Evolutionary conservation across 2,888 invertebrate genomes (phyloP), one percentile per base, ranked within the genome.

Genomic region (Dicyrtomina minuta): DNA sequence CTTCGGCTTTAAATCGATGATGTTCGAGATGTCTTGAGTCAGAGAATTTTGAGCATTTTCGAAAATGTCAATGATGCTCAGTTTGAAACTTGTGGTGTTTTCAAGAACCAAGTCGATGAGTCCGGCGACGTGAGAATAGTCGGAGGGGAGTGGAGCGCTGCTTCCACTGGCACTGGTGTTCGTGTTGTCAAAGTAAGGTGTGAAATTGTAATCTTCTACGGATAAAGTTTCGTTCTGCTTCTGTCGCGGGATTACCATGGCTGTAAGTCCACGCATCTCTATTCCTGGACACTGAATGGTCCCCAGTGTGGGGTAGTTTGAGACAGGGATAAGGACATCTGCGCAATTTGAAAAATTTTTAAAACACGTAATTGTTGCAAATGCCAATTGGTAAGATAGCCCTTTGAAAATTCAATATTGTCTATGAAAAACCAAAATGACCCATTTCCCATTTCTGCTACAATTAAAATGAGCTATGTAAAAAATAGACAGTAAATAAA

Each of bases 191-290:
- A 66, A 66, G 55, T 69, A 72, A 1, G 72, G 72, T 1, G 62
- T 66, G 49, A 69, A 72, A n/a, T 55, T 64, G 33, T 53, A 65
- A 27, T 66, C 69, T 65, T 72, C 72, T 1, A 72, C 20, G 0
- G 65, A 60, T 10, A 65, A 56, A 2, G 49, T 62, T 8, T 68
- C 68, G 5, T 51, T 43, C 43, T 68, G 62, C 1, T 39, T 33
- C 24, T 60, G 59, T 75, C 88, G 85, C 0, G 90, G 86, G 53
- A 93, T 91, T 0, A 89, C 86, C 70, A 88, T 90, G 0, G 91
- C 91, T 75, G 89, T 87, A 0, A 93, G 83, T 4, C 92, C 92
- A 65, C 88, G 85, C 8, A 93, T 83, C 82, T 91, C 89, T 0
- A 93, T 88, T 71, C 91, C 91, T 56, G 91, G 92, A 68, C 89